phyloP scores from a whole-genome alignment of 2,888 invertebrate species.

The Nesidiocoris tenuis region DNA sequence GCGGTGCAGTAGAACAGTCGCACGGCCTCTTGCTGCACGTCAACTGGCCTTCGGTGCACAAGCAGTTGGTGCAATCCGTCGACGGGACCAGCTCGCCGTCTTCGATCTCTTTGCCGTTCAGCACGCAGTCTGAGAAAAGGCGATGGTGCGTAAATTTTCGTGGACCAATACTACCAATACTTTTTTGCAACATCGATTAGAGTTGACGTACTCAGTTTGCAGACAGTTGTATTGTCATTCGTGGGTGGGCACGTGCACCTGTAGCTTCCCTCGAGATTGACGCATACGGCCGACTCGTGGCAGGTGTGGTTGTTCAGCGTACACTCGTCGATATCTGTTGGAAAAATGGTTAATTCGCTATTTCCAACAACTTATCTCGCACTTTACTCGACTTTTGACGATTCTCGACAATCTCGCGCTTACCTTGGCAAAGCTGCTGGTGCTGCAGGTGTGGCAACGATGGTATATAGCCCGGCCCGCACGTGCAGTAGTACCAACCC shows the following conservation, averaged over 20 bases:
- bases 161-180: too few relatives aligned
- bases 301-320: constrained; percentile 73
- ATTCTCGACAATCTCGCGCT: constrained; percentile 48
- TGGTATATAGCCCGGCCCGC: constrained; percentile 70
- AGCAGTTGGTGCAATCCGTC: constrained; percentile 59
- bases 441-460: constrained; percentile 54
- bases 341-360: neutral
- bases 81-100: constrained; percentile 61
- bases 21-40: constrained; percentile 68
- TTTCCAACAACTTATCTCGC: neutral
- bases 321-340: constrained; percentile 79
- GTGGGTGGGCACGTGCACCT: constrained; percentile 67
- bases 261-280: constrained; percentile 78
- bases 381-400: neutral
- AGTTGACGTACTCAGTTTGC: constrained; percentile 63
- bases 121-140: constrained; percentile 67
- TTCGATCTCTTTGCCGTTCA: constrained; percentile 65
- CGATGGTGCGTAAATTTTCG: too few relatives aligned
- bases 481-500: constrained; percentile 87
- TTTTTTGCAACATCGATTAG: too few relatives aligned
- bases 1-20: constrained; percentile 63
- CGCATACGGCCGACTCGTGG: constrained; percentile 73
- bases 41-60: constrained; percentile 63
- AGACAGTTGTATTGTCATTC: constrained; percentile 54
- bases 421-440: constrained; percentile 61